These are phyloP conservation scores for Girardia tigrina DNA, from an alignment of 2,888 invertebrate genomes.

Conservation along the genomic window DNA sequence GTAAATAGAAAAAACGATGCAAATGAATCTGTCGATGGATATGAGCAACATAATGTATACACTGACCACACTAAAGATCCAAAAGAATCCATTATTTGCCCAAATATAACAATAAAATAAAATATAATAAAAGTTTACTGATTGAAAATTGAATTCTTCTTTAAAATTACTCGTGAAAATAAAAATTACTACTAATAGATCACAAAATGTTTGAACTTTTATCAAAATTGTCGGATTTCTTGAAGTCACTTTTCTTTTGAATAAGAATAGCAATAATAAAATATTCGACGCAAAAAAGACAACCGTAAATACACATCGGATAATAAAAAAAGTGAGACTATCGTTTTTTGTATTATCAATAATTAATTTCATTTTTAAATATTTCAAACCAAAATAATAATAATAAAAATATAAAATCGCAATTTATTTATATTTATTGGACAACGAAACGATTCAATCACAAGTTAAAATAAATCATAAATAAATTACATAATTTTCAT, in stretches of 20 bases:
- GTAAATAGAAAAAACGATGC: not conserved
- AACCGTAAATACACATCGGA: not conserved
- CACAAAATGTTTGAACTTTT: not conserved
- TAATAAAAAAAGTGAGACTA: not conserved
- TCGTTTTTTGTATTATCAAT: not conserved
- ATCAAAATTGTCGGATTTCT: not conserved
- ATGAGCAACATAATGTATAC: not conserved
- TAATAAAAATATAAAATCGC: too few species aligned
- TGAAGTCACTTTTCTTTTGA: not conserved
- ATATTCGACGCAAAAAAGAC: not conserved
- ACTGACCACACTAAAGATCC: not conserved
- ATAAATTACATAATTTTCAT: too few species aligned
- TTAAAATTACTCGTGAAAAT: not conserved
- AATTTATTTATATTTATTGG: too few species aligned
- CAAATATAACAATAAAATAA: slow-evolving; percentile 1
- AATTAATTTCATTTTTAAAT: not conserved
- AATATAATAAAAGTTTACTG: not conserved
- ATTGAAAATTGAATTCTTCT: not conserved
- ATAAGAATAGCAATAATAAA: not conserved
- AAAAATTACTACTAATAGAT: not conserved
- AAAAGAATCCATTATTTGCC: slow-evolving; percentile 1
- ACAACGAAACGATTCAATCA: too few species aligned
- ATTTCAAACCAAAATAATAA: too few species aligned
- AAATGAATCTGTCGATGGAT: not conserved
- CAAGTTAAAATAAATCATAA: too few species aligned